Conservation (phyloP, 2,888 invertebrate genomes). For the Pseudoips prasinana region DNA sequence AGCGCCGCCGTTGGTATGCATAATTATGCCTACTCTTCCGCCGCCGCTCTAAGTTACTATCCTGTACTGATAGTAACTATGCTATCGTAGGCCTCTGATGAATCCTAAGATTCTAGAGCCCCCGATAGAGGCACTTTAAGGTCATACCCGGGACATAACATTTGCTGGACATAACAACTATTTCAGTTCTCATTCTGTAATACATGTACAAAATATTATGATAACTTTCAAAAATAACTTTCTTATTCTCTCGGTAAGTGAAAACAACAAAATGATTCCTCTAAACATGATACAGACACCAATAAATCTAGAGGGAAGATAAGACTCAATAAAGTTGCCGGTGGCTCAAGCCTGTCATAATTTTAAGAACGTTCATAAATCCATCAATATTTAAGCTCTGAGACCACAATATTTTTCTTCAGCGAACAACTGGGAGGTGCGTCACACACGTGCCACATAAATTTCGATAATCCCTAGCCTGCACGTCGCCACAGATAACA, state of each 20-base stretch:
- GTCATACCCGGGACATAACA: too few relatives aligned
- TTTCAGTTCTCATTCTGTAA: slow-evolving; percentile 16
- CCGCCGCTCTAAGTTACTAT: too few relatives aligned
- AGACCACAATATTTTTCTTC: slow-evolving; percentile 73
- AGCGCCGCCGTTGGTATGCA: too few relatives aligned
- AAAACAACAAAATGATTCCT: slow-evolving; percentile 56
- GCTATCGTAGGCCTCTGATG: too few relatives aligned
- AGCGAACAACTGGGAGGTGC: slow-evolving; percentile 56
- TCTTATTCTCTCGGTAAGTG: slow-evolving; percentile 36
- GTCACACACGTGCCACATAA: slow-evolving; percentile 74
- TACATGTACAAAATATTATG: slow-evolving; percentile 8
- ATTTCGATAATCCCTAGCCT: slow-evolving; percentile 71
- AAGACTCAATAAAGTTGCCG: slow-evolving; percentile 73
- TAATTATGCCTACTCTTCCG: too few relatives aligned
- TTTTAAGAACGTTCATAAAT: slow-evolving; percentile 78
- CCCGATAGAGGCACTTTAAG: too few relatives aligned
- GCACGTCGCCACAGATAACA: slow-evolving; percentile 40
- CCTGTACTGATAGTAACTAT: too few relatives aligned
- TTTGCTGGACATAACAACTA: slow-evolving; percentile 21
- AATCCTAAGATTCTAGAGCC: too few relatives aligned
- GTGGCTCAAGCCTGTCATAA: slow-evolving; percentile 68
- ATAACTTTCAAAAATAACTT: slow-evolving; percentile 20
- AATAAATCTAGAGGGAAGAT: slow-evolving; percentile 68
- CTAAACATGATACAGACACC: slow-evolving; percentile 56
- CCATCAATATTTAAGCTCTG: slow-evolving; percentile 78